These are phyloP conservation scores for Vanessa tameamea DNA, from an alignment of 1,140 invertebrate genomes.

Conservation along the genomic window DNA sequence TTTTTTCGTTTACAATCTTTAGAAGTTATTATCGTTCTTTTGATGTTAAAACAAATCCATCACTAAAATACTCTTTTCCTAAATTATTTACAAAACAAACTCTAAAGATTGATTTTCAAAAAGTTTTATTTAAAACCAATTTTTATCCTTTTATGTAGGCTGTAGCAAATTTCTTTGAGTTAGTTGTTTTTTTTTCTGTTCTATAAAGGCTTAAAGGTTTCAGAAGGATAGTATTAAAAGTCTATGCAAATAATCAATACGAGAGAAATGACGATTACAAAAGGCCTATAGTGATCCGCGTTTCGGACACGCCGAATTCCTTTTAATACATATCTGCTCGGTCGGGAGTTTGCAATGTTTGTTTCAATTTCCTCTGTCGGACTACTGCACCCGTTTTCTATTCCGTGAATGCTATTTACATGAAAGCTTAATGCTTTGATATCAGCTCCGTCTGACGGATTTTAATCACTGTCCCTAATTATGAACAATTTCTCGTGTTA, in stretches of 20 bases:
- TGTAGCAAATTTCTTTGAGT: too few relatives aligned
- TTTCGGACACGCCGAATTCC: slow-evolving; percentile 43
- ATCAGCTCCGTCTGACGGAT: slow-evolving; percentile 28
- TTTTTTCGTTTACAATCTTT: too few relatives aligned
- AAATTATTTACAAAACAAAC: too few relatives aligned
- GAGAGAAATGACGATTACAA: slow-evolving; percentile 11
- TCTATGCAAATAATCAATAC: slow-evolving; percentile 5
- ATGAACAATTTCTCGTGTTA: neutral
- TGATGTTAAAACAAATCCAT: too few relatives aligned
- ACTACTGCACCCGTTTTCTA: slow-evolving; percentile 52
- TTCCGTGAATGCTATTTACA: slow-evolving; percentile 52
- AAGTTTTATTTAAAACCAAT: too few relatives aligned
- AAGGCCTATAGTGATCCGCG: slow-evolving; percentile 15
- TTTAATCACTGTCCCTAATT: slow-evolving; percentile 29
- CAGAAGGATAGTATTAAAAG: neutral
- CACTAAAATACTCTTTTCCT: too few relatives aligned
- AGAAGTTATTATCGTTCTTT: too few relatives aligned
- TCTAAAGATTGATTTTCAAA: too few relatives aligned
- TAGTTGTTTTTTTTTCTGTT: neutral
- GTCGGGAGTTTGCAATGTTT: slow-evolving; percentile 63
- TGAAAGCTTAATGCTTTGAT: slow-evolving; percentile 41
- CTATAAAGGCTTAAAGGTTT: neutral
- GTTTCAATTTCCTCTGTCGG: slow-evolving; percentile 67
- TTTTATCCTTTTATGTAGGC: too few relatives aligned
- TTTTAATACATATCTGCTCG: slow-evolving; percentile 60